Conservation (phyloP, 1,140 invertebrate species). For the Chironomus tepperi region DNA sequence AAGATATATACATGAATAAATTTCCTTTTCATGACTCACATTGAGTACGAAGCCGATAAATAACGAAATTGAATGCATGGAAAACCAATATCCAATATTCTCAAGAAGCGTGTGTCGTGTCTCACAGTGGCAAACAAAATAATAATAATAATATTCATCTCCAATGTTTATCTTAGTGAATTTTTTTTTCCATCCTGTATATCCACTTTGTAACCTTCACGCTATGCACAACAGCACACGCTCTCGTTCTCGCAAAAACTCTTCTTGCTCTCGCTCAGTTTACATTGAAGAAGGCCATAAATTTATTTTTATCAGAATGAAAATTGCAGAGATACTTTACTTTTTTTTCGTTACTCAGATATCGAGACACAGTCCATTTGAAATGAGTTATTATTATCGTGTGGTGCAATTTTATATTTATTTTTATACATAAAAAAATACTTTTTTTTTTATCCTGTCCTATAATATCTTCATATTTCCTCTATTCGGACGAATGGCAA, state of each 20-base stretch:
- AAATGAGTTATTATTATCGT: slow-evolving; percentile 9
- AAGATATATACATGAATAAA: background rate
- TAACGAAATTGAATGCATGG: background rate
- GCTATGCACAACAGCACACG: background rate
- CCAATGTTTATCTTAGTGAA: background rate
- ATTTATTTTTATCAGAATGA: background rate
- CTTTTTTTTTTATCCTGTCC: no score
- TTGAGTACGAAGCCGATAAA: background rate
- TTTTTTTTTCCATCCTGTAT: background rate
- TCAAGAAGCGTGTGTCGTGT: background rate
- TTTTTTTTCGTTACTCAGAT: no score
- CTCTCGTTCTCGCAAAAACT: background rate
- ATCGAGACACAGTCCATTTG: slow-evolving; percentile 11
- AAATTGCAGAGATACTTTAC: background rate
- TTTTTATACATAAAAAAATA: background rate
- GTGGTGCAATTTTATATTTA: background rate
- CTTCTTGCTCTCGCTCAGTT: background rate
- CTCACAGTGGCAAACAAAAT: background rate
- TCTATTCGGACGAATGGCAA: background rate
- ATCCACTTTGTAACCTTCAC: background rate
- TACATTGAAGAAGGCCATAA: background rate
- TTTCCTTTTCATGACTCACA: background rate
- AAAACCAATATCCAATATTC: background rate
- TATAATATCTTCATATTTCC: no score
- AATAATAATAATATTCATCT: background rate